Evolutionary conservation across 2,113 vertebrate genomes (phyloP).

Genomic region (Connochaetes taurinus): DNA sequence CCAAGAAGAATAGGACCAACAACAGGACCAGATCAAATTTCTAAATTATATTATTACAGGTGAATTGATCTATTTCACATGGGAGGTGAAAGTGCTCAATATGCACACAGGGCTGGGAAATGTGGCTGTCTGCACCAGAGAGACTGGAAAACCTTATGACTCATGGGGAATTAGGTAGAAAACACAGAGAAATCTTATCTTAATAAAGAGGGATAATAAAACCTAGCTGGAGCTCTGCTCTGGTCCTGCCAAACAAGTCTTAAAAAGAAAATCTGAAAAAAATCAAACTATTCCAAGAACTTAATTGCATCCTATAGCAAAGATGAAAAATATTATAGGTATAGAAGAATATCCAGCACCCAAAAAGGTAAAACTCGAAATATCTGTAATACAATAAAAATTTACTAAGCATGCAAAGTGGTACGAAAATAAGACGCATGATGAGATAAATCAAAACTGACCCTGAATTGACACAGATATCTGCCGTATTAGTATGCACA

Average conservation of each 20-base stretch:
- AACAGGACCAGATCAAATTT: not conserved
- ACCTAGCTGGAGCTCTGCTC: not conserved
- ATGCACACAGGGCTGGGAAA: not conserved
- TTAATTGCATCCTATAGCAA: not conserved
- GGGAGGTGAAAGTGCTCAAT: not conserved
- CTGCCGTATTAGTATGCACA: not conserved
- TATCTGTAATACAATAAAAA: not conserved
- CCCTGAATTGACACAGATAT: not conserved
- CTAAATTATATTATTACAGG: conserved; percentile 4
- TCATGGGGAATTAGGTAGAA: not conserved
- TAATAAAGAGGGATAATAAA: not conserved
- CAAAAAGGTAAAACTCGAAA: not conserved
- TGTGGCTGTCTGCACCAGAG: not conserved
- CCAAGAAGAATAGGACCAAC: not conserved
- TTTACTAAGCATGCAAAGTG: not conserved
- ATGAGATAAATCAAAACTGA: not conserved
- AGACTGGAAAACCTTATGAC: not conserved
- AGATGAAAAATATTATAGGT: not conserved
- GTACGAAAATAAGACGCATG: not conserved
- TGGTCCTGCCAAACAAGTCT: not conserved
- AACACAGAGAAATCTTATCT: not conserved
- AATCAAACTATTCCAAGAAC: not conserved
- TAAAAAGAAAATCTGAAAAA: not conserved
- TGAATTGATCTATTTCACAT: not conserved
- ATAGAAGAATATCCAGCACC: not conserved